phyloP scores from a whole-genome alignment of 2,113 vertebrate species.

The Ascaphus truei region DNA sequence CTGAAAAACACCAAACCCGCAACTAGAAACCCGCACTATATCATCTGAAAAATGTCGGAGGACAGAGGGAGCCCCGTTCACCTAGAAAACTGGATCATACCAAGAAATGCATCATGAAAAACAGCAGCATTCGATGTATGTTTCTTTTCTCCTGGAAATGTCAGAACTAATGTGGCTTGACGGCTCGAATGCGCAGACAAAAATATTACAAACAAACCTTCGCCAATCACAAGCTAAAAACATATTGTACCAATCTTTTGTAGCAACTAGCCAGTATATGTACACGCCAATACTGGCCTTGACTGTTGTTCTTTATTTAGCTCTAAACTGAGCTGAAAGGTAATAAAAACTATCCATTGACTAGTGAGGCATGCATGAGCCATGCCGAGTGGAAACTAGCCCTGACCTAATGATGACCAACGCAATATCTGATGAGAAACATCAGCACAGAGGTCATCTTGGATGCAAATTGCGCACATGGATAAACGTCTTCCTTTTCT shows the following conservation, averaged over 20 bases:
- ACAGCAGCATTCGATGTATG: neutral
- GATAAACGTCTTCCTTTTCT: too few relatives aligned
- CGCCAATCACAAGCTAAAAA: slow-evolving; percentile 33
- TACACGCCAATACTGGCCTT: neutral
- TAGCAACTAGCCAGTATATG: slow-evolving; percentile 6
- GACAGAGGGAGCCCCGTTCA: too few relatives aligned
- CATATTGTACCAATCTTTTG: slow-evolving; percentile 33
- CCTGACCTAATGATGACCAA: slow-evolving; percentile 15
- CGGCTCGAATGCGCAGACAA: slow-evolving; percentile 13
- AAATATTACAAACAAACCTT: slow-evolving; percentile 22
- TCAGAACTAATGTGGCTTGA: slow-evolving; percentile 27
- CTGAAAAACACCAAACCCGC: too few relatives aligned
- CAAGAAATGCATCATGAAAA: neutral
- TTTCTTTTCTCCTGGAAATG: neutral
- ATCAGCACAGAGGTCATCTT: too few relatives aligned
- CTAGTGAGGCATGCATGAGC: neutral
- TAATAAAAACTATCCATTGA: slow-evolving; percentile 14
- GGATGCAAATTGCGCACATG: too few relatives aligned
- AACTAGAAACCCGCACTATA: neutral
- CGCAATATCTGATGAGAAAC: neutral
- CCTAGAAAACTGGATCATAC: neutral
- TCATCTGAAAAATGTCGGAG: too few relatives aligned
- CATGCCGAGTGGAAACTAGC: slow-evolving; percentile 1
- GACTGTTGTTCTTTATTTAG: neutral
- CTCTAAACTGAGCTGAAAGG: slow-evolving; percentile 21